phyloP scores from a whole-genome alignment of 1,140 invertebrate genomes.

The Xylocopa sonorina region DNA sequence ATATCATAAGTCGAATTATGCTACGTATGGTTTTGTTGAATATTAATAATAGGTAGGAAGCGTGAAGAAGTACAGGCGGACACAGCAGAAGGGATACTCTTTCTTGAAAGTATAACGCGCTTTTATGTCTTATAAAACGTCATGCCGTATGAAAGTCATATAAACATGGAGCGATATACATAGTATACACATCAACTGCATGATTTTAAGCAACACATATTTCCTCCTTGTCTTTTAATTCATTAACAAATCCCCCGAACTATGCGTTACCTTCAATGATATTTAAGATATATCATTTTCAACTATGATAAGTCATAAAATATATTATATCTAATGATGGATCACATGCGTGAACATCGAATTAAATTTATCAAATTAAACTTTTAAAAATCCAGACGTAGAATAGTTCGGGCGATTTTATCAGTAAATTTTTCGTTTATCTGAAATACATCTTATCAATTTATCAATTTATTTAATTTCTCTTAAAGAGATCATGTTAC shows the following conservation, averaged over 20 bases:
- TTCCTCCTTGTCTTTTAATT: slow-evolving; percentile 14
- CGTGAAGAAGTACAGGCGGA: slow-evolving; percentile 53
- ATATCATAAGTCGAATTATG: slow-evolving; percentile 46
- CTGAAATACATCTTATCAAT: background rate
- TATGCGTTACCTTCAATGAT: background rate
- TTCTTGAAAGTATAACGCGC: slow-evolving; percentile 17
- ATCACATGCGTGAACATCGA: background rate
- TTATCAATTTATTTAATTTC: background rate
- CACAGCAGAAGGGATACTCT: slow-evolving; percentile 20
- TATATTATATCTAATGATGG: background rate
- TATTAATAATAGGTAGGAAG: slow-evolving; percentile 44
- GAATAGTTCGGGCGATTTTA: background rate
- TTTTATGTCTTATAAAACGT: slow-evolving; percentile 5
- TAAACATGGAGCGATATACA: slow-evolving; percentile 29
- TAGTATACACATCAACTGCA: slow-evolving; percentile 16
- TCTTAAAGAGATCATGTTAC: background rate
- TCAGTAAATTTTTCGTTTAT: background rate
- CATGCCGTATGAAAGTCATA: background rate
- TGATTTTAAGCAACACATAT: slow-evolving; percentile 19
- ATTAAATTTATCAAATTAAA: background rate
- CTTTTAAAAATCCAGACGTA: background rate
- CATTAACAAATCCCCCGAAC: background rate
- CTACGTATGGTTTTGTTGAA: slow-evolving; percentile 24
- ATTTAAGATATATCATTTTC: too few species aligned
- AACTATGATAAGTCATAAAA: background rate